Conservation (phyloP, 1,140 invertebrate species). For the Phocides pigmalion region DNA sequence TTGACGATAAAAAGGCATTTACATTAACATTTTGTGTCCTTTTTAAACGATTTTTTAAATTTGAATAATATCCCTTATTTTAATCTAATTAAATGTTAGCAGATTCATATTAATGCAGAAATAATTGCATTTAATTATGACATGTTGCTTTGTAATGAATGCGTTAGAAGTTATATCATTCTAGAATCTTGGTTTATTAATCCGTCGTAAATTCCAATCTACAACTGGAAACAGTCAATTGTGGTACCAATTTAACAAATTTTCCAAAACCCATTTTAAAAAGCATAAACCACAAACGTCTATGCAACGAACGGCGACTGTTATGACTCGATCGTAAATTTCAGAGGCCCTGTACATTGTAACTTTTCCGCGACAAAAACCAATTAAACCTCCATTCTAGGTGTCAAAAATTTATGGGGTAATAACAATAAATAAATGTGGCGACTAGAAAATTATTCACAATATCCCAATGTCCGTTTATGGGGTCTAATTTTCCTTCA, state of each 20-base stretch:
- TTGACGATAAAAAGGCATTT: too few relatives aligned
- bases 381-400: conserved; percentile 40
- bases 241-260: neutral
- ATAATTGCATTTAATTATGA: too few relatives aligned
- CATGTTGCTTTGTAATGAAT: too few relatives aligned
- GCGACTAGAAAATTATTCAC: conserved; percentile 20
- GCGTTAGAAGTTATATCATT: too few relatives aligned
- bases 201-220: neutral
- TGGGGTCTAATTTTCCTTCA: conserved; percentile 26
- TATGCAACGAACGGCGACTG: conserved; percentile 22
- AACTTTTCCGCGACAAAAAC: conserved; percentile 33
- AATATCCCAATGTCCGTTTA: conserved; percentile 18
- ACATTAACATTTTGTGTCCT: too few relatives aligned
- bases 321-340: conserved; percentile 29
- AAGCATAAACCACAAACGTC: conserved; percentile 16
- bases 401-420: conserved; percentile 39
- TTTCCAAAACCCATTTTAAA: neutral
- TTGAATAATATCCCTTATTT: too few relatives aligned
- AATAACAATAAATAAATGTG: conserved; percentile 38
- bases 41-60: too few relatives aligned
- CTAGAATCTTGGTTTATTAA: too few relatives aligned
- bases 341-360: conserved; percentile 19
- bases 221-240: neutral
- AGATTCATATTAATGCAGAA: too few relatives aligned
- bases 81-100: too few relatives aligned